These are phyloP conservation scores for Trachymyrmex cornetzi DNA, from an alignment of 1,140 invertebrate genomes.

Conservation along the genomic window DNA sequence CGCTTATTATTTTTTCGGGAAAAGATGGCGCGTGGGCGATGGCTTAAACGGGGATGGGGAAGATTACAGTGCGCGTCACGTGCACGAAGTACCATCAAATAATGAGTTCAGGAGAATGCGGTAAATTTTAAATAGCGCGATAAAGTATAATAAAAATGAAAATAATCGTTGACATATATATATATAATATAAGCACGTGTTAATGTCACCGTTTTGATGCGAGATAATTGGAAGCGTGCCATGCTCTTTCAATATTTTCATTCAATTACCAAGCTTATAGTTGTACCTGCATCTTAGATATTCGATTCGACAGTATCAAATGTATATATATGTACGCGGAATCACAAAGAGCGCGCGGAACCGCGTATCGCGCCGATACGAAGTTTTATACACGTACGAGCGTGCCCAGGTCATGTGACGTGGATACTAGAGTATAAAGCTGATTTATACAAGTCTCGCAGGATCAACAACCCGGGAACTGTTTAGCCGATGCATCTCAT, in stretches of 20 bases:
- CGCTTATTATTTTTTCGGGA: constrained; percentile 72
- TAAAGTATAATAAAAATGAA: background rate
- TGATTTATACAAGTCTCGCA: constrained; percentile 78
- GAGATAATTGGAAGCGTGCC: background rate
- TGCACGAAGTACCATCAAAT: constrained; percentile 37
- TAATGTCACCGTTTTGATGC: background rate
- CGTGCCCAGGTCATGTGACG: constrained; percentile 33
- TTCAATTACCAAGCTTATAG: background rate
- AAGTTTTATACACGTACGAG: background rate
- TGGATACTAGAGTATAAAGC: constrained; percentile 61
- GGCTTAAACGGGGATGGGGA: constrained; percentile 12
- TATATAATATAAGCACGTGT: background rate
- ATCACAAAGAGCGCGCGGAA: background rate
- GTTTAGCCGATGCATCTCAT: constrained; percentile 80
- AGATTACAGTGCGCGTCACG: constrained; percentile 43
- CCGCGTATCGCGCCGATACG: background rate
- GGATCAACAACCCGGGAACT: constrained; percentile 82
- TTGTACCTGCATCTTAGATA: background rate
- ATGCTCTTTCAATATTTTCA: constrained; percentile 3
- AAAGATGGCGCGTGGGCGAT: constrained; percentile 40
- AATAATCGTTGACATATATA: background rate
- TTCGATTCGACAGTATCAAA: background rate
- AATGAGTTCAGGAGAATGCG: constrained; percentile 25
- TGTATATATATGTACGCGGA: background rate
- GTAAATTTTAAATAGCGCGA: constrained; percentile 16